Percentiles rank a stretch among this genome's conserved stretches.
Evolutionary conservation across 2,113 vertebrate genomes (phyloP).

Genomic region (Gopherus flavomarginatus): DNA sequence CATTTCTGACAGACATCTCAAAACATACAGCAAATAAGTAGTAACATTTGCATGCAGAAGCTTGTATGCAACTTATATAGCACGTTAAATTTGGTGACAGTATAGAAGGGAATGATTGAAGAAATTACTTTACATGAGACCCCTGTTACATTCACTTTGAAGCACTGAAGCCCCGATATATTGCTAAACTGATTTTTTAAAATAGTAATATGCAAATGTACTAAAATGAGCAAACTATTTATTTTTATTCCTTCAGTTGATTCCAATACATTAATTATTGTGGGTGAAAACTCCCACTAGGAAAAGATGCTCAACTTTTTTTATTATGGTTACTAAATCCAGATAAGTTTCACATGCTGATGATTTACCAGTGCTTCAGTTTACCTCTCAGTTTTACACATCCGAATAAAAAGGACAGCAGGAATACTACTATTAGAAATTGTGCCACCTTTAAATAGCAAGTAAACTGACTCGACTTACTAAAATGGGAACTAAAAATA

Average conservation of each 20-base stretch:
- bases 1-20: neutral
- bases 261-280: conserved; percentile 56
- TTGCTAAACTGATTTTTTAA: conserved; percentile 34
- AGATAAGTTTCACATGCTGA: conserved; percentile 45
- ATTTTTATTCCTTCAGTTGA: conserved; percentile 56
- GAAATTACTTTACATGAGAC: neutral
- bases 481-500: conserved; percentile 49
- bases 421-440: conserved; percentile 53
- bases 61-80: neutral
- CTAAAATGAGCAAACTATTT: conserved; percentile 52
- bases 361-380: conserved; percentile 60
- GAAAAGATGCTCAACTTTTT: conserved; percentile 57
- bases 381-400: conserved; percentile 50
- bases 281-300: conserved; percentile 65
- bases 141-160: conserved; percentile 11
- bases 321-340: conserved; percentile 62
- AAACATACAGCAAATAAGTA: neutral
- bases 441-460: conserved; percentile 52
- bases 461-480: conserved; percentile 50
- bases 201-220: neutral
- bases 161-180: neutral
- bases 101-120: neutral
- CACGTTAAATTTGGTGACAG: neutral
- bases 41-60: neutral
- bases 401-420: conserved; percentile 55